Percentiles rank a stretch among this genome's conserved stretches.
Evolutionary conservation across 1,140 invertebrate species (phyloP).

Genomic region (Pseudomyrmex flavicornis): DNA sequence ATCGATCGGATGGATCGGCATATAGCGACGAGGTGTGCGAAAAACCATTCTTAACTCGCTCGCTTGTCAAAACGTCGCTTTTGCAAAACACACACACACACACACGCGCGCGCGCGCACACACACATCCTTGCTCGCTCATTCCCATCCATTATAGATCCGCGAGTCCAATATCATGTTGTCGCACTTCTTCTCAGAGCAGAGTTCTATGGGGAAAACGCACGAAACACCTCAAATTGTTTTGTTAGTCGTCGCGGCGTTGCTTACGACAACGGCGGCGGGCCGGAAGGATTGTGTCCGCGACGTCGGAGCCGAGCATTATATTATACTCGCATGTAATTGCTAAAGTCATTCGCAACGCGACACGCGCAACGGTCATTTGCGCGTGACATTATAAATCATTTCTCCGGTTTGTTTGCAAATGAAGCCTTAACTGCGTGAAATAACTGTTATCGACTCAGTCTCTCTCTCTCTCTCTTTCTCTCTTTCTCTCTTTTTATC

Average conservation of each 20-base stretch:
- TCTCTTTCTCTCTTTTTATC: too few species aligned
- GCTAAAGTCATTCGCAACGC: constrained; percentile 21
- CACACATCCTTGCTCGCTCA: neutral
- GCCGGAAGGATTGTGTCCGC: constrained; percentile 1
- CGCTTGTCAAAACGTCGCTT: neutral
- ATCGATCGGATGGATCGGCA: neutral
- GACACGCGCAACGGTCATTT: constrained; percentile 16
- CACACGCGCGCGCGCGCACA: too few species aligned
- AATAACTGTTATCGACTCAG: constrained; percentile 15
- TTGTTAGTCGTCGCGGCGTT: too few species aligned
- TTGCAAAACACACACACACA: neutral
- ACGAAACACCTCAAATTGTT: too few species aligned
- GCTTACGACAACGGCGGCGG: too few species aligned
- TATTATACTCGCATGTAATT: constrained; percentile 11
- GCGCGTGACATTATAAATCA: constrained; percentile 5
- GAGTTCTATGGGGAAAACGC: neutral
- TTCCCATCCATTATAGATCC: constrained; percentile 39
- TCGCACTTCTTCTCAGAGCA: neutral
- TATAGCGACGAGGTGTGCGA: constrained; percentile 30
- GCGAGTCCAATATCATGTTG: constrained; percentile 3
- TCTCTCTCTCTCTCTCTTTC: neutral
- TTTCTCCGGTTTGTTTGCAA: neutral
- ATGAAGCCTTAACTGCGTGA: neutral
- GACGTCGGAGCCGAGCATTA: constrained; percentile 11
- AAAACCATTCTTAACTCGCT: constrained; percentile 23